Evolutionary conservation across 2,113 vertebrate species (phyloP), one percentile per base, ranked within the genome.

Genomic region (Synodontis membranacea): DNA sequence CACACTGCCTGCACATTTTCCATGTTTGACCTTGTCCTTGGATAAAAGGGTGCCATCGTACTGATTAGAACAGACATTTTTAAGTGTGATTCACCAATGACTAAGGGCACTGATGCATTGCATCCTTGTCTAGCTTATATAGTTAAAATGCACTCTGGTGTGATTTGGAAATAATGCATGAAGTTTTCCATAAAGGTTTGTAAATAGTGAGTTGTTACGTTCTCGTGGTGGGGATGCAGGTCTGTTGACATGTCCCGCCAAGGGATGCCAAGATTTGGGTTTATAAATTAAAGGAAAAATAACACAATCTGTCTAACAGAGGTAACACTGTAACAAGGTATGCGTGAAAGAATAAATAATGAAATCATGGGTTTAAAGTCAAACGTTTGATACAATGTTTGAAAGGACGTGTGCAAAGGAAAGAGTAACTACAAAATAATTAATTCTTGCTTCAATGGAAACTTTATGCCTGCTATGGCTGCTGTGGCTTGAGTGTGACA

Each of bases 51-150:
- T 70, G 64, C 48, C 78, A 81, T 54, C 56, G 42, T 82, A 82
- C 75, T 82, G 66, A 85, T 85, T 75, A 62, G 37, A 82, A 46
- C 60, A 54, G 85, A 70, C 37, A 64, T 84, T 82, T 82, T 44
- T 50, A 60, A 50, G 74, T 83, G 84, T 88, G 80, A 90, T 87
- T 88, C 83, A 88, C 14, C 84, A n/a, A 58, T 85, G 75, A 87
- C 82, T 70, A 85, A 86, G 54, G 70, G 46, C 80, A 88, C 31
- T 64, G n/a, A 56, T 48, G 76, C 83, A 56, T 86, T 46, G 46
- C 81, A 39, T 82, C 78, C 84, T 37, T 31, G 83, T 52, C 68
- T 54, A 42, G 44, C 34, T 39, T 74, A 46, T 56, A 74, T 54
- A 72, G 72, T 79, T 72, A 82, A 89, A 74, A 39, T 39, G 23